Evolutionary conservation across 2,113 vertebrate species (phyloP).

Genomic region (Trogon melanurus): DNA sequence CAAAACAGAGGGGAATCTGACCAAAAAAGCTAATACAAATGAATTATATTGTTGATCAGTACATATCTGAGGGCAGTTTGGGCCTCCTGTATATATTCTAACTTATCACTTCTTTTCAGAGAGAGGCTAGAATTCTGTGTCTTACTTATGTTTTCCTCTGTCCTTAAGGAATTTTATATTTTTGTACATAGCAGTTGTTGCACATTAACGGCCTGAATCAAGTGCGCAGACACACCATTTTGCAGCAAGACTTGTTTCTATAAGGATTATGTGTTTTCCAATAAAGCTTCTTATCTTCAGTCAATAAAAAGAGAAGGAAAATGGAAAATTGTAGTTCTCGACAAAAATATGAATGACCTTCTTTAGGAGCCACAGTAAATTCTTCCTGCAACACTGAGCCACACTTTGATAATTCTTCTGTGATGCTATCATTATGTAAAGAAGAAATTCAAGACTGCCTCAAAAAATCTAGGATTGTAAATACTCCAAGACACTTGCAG

Average conservation of each 20-base stretch:
- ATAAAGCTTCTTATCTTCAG: neutral
- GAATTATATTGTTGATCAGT: neutral
- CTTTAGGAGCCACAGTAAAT: neutral
- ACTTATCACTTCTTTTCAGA: neutral
- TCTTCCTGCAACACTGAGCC: neutral
- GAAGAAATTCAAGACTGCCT: neutral
- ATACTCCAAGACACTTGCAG: neutral
- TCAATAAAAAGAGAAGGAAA: neutral
- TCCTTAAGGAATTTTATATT: neutral
- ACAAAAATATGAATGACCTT: neutral
- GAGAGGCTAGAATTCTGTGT: neutral
- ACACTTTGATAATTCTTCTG: neutral
- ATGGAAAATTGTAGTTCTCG: neutral
- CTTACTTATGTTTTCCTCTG: neutral
- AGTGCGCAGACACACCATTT: neutral
- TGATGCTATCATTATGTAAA: neutral
- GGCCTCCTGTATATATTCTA: neutral
- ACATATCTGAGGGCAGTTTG: neutral
- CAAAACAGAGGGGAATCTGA: neutral
- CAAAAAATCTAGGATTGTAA: neutral
- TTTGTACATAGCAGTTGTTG: neutral
- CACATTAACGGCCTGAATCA: neutral
- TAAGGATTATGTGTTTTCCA: conserved; percentile 4
- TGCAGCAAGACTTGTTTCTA: neutral
- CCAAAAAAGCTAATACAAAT: neutral